A percentile compares a stretch with the other conserved stretches of the same genome.
These are phyloP conservation scores for Dromas ardeola DNA, from an alignment of 2,113 vertebrate species.

Conservation along the genomic window DNA sequence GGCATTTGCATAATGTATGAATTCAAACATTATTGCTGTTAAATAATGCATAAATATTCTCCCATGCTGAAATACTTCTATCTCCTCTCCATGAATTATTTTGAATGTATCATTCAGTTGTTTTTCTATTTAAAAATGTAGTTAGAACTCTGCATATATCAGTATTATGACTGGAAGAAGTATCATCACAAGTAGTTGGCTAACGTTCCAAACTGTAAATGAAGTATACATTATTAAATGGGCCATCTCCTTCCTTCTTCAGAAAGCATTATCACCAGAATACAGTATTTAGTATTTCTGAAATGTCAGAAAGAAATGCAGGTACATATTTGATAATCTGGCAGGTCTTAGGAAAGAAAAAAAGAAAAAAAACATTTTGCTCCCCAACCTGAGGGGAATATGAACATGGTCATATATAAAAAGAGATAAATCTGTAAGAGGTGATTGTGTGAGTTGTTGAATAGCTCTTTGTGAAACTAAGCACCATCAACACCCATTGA, in stretches of 20 bases:
- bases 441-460: background rate
- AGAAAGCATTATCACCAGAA: constrained; percentile 44
- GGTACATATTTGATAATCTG: constrained; percentile 52
- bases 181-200: constrained; percentile 54
- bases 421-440: constrained; percentile 50
- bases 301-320: constrained; percentile 61
- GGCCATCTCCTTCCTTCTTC: constrained; percentile 40
- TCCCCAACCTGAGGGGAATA: constrained; percentile 22
- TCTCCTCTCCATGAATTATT: constrained; percentile 78
- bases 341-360: background rate
- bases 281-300: constrained; percentile 53
- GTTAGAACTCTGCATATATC: constrained; percentile 66
- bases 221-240: constrained; percentile 74
- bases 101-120: constrained; percentile 73
- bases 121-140: constrained; percentile 74
- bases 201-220: constrained; percentile 66
- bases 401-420: background rate
- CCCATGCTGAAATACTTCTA: constrained; percentile 78
- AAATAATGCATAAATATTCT: constrained; percentile 86
- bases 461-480: constrained; percentile 25
- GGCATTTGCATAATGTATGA: constrained; percentile 85
- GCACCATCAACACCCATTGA: constrained; percentile 3
- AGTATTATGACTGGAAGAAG: constrained; percentile 62
- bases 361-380: background rate
- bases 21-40: constrained; percentile 84